A percentile compares a stretch with the other conserved stretches of the same genome.
phyloP scores from a whole-genome alignment of 2,888 invertebrate genomes.

The Xanthia togata region DNA sequence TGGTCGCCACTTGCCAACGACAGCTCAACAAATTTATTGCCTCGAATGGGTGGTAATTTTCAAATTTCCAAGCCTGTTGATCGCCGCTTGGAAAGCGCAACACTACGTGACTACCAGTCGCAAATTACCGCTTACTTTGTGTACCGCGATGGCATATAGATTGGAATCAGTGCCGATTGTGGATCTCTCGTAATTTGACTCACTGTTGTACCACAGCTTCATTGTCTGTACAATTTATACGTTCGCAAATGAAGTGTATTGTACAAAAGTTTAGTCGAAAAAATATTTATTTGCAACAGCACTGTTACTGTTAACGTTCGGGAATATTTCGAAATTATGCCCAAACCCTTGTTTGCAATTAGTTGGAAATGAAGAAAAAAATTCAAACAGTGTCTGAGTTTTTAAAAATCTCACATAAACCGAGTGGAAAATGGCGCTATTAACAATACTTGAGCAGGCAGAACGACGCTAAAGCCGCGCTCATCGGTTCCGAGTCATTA shows the following conservation, averaged over 20 bases:
- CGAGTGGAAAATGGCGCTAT: conserved; percentile 67
- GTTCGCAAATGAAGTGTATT: conserved; percentile 60
- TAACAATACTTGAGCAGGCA: conserved; percentile 80
- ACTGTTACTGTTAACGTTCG: conserved; percentile 27
- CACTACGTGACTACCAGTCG: conserved; percentile 67
- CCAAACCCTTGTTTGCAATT: conserved; percentile 51
- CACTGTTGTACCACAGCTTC: conserved; percentile 56
- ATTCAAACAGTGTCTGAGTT: conserved; percentile 51
- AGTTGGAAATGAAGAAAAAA: conserved; percentile 46
- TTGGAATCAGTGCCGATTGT: conserved; percentile 66
- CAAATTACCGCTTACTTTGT: conserved; percentile 75
- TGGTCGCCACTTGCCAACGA: conserved; percentile 88
- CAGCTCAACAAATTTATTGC: conserved; percentile 89
- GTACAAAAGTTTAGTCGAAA: conserved; percentile 53
- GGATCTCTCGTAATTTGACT: conserved; percentile 62
- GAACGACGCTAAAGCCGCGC: conserved; percentile 78
- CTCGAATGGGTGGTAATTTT: conserved; percentile 86
- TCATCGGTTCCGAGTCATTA: conserved; percentile 86
- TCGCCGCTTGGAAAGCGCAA: conserved; percentile 73
- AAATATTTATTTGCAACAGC: conserved; percentile 50
- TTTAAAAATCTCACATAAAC: conserved; percentile 49
- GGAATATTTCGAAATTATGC: conserved; percentile 43
- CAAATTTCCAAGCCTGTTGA: conserved; percentile 88
- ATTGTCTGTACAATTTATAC: conserved; percentile 61
- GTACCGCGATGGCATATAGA: conserved; percentile 66